Evolutionary conservation across 2,888 invertebrate genomes (phyloP), one percentile per base, ranked within the genome.

Genomic region (Vanessa cardui): DNA sequence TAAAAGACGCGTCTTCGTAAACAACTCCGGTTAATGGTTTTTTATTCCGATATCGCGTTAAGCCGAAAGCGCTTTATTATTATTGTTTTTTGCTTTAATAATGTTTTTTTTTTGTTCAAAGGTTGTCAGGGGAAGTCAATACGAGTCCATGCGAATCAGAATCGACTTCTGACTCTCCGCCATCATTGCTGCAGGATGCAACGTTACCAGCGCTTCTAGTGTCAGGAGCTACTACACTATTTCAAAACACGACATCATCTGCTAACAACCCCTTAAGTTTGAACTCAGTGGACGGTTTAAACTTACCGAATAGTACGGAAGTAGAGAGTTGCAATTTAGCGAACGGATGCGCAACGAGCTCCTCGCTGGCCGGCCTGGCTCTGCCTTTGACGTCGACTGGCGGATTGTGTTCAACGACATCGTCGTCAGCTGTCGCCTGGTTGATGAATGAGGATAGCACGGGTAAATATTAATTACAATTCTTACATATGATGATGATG

Each of bases 151-250:
- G 94, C 83, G 94, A 94, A 82, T 94, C 94, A 33, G 94, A 94
- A 77, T 94, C 94, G 21, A 94, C 94, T 12, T 95, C 94, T 72
- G 94, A 94, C 74, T 94, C 94, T 8, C 95, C 95, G 39, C 90
- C 88, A 59, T 89, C 90, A 20, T 74, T 91, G 45, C 87, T 92
- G 31, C 92, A 91, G 73, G 91, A 92, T 85, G 88, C 84, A 70
- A 78, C 88, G 66, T 81, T 92, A 66, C 91, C 92, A 71, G 87
- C 90, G 64, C 85, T 92, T 58, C 80, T 92, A 89, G 91, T 90
- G 18, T 88, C 90, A 33, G 89, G 91, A 66, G 78, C 89, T 16
- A 86, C 91, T 45, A 87, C 91, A 46, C 78, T 92, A 76, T 90
- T 90, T 80, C 90, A 90, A 76, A 87, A 81, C 79, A 88, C 89